Evolutionary conservation across 2,888 invertebrate genomes (phyloP).

Genomic region (Onthophagus sagittarius): DNA sequence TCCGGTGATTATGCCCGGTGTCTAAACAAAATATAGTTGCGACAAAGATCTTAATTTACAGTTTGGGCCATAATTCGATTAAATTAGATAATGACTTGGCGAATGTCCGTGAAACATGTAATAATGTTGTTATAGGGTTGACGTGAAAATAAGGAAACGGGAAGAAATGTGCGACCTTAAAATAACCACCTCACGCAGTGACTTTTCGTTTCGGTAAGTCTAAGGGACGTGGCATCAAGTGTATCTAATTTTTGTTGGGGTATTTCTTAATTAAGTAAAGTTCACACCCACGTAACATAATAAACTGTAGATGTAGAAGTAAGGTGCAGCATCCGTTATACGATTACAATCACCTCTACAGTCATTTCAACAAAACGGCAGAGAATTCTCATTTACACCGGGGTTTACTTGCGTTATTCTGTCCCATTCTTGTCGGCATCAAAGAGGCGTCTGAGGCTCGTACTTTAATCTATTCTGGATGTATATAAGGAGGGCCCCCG

Average conservation of each 20-base stretch:
- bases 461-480: slow-evolving; percentile 27
- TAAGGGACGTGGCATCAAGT: neutral
- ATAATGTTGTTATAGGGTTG: slow-evolving; percentile 3
- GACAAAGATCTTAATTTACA: slow-evolving; percentile 40
- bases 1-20: slow-evolving; percentile 42
- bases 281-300: neutral
- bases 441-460: slow-evolving; percentile 21
- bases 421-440: neutral
- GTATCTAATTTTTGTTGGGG: neutral
- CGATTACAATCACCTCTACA: neutral
- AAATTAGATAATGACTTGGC: slow-evolving; percentile 23
- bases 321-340: neutral
- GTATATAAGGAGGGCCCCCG: slow-evolving; percentile 28
- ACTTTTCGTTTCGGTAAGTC: neutral
- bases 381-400: neutral
- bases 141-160: neutral
- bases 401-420: neutral
- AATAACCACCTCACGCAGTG: neutral
- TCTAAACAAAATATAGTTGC: slow-evolving; percentile 44
- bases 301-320: neutral
- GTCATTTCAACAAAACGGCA: neutral
- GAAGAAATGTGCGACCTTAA: neutral
- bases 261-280: neutral
- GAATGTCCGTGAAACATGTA: slow-evolving; percentile 19
- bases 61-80: slow-evolving; percentile 26